A percentile compares a stretch with the other conserved stretches of the same genome.
Conservation (phyloP, 2,113 vertebrate genomes). For the Rhabdornis inornatus region DNA sequence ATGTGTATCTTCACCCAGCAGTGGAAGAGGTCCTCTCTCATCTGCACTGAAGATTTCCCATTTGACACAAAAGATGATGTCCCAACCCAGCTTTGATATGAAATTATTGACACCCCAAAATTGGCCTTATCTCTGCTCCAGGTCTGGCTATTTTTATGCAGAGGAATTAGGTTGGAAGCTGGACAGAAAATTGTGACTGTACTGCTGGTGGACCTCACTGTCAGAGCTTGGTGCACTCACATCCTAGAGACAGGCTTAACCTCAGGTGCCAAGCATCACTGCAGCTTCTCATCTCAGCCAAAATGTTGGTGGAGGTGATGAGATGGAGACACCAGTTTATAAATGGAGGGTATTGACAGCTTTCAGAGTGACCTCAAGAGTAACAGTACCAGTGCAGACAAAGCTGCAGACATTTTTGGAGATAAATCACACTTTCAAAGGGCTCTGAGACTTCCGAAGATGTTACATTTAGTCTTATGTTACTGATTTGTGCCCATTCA, state of each 20-base stretch:
- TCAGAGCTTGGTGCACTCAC: rapidly evolving
- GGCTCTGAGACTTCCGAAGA: not conserved
- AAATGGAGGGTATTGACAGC: not conserved
- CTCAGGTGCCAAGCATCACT: rapidly evolving
- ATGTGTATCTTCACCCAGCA: not conserved
- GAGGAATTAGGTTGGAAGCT: not conserved
- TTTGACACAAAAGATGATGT: not conserved
- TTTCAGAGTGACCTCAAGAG: not conserved
- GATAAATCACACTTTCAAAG: not conserved
- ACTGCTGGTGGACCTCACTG: not conserved
- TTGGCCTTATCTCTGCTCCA: not conserved
- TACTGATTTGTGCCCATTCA: not conserved
- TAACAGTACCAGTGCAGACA: not conserved
- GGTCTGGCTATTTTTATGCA: not conserved
- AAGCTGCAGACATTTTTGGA: not conserved
- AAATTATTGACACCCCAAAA: not conserved
- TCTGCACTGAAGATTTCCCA: not conserved
- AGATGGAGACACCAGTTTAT: not conserved
- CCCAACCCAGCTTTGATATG: not conserved
- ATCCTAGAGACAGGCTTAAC: rapidly evolving
- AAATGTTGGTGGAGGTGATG: not conserved
- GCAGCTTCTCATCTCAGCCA: not conserved
- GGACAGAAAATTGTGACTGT: not conserved
- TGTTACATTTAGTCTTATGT: not conserved
- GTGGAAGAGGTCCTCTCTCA: not conserved